Conservation (phyloP, 1,140 invertebrate species). For the Aphidius ervi region DNA sequence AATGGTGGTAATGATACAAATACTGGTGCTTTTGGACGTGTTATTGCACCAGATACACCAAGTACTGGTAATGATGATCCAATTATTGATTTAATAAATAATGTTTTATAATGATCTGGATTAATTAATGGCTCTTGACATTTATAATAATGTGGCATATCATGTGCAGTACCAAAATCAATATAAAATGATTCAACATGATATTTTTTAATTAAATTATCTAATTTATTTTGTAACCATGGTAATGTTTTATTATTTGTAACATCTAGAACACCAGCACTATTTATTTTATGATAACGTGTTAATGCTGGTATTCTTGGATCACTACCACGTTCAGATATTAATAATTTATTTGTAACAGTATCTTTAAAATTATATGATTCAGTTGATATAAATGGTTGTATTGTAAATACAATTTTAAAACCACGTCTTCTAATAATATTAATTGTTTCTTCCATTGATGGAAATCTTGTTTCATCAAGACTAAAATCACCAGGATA, state of each 20-base stretch:
- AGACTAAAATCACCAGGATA: conserved; percentile 74
- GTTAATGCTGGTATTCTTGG: conserved; percentile 71
- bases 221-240: conserved; percentile 76
- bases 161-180: conserved; percentile 82
- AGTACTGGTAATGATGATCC: conserved; percentile 62
- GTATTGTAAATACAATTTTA: conserved; percentile 76
- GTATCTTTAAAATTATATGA: conserved; percentile 74
- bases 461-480: conserved; percentile 68
- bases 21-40: conserved; percentile 75
- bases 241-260: conserved; percentile 74
- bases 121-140: conserved; percentile 69
- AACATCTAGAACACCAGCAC: conserved; percentile 77
- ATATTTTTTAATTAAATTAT: conserved; percentile 66
- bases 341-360: conserved; percentile 65
- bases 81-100: conserved; percentile 66
- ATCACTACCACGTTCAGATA: conserved; percentile 69
- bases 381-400: conserved; percentile 83
- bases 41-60: conserved; percentile 78
- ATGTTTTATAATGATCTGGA: conserved; percentile 75
- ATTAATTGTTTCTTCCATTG: conserved; percentile 72
- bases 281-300: conserved; percentile 68
- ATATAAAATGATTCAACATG: conserved; percentile 86
- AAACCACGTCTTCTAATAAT: conserved; percentile 80
- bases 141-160: conserved; percentile 81
- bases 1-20: conserved; percentile 85